A percentile compares a stretch with the other conserved stretches of the same genome.
These are phyloP conservation scores for Sarcophaga variegata DNA, from an alignment of 2,888 invertebrate species.

Conservation along the genomic window DNA sequence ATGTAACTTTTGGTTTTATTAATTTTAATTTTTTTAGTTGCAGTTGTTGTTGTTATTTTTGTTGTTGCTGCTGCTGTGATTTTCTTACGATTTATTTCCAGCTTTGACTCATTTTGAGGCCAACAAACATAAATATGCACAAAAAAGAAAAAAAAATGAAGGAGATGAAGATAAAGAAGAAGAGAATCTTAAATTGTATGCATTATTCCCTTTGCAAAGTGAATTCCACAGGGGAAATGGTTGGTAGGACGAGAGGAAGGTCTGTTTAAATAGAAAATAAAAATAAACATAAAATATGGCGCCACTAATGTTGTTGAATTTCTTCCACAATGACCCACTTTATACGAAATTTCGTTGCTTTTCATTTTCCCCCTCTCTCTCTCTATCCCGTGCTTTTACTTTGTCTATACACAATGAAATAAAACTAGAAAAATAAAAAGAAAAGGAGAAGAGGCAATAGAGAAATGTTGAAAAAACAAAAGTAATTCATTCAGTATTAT, in stretches of 20 bases:
- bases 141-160: not conserved
- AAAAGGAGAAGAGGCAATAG: slow-evolving; percentile 7
- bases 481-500: slow-evolving; percentile 57
- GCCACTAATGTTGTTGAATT: slow-evolving; percentile 67
- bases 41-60: not conserved
- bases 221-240: not conserved
- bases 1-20: slow-evolving; percentile 35
- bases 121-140: slow-evolving; percentile 68
- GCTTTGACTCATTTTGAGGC: slow-evolving; percentile 68
- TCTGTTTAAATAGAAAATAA: slow-evolving; percentile 47
- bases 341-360: not conserved
- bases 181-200: slow-evolving; percentile 50
- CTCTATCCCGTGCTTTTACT: not conserved
- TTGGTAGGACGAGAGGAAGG: not conserved
- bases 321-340: slow-evolving; percentile 66
- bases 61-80: slow-evolving; percentile 30
- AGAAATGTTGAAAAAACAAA: slow-evolving; percentile 19
- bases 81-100: slow-evolving; percentile 63
- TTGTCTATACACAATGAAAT: not conserved
- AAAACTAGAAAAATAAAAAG: not conserved
- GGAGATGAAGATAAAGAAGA: too few species aligned
- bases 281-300: slow-evolving; percentile 62
- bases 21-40: slow-evolving; percentile 36
- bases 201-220: not conserved
- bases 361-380: not conserved